Conservation (phyloP, 2,797 vertebrate genomes). For the Xenops minutus region DNA sequence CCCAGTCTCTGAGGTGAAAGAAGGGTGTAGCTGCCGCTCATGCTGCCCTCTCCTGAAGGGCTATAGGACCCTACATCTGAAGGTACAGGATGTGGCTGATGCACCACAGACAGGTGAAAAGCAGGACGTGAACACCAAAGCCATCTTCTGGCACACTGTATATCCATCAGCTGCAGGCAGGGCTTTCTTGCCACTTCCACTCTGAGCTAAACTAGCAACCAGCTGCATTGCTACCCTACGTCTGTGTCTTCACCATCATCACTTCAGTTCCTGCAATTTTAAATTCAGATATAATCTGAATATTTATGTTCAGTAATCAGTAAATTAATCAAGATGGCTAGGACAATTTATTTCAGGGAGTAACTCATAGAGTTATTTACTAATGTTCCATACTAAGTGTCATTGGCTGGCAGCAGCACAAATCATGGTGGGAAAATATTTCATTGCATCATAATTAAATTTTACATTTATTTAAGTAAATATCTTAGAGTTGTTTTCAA, state of each 20-base stretch:
- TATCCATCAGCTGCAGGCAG: neutral
- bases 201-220: neutral
- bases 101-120: neutral
- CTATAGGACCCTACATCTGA: neutral
- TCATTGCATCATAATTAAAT: slow-evolving; percentile 45
- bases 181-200: neutral
- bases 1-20: neutral
- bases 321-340: slow-evolving; percentile 49
- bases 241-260: neutral
- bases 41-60: neutral
- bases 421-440: slow-evolving; percentile 53
- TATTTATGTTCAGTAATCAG: slow-evolving; percentile 61
- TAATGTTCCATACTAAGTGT: slow-evolving; percentile 16
- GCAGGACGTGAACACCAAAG: neutral
- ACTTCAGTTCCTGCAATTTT: slow-evolving; percentile 26
- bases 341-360: slow-evolving; percentile 49
- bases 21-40: neutral
- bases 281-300: slow-evolving; percentile 45
- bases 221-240: neutral
- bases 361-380: slow-evolving; percentile 45
- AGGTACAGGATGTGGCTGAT: neutral
- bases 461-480: slow-evolving; percentile 53
- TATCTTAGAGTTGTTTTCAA: slow-evolving; percentile 12
- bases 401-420: slow-evolving; percentile 30
- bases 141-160: neutral